A percentile compares a stretch with the other conserved stretches of the same genome.
These are phyloP conservation scores for Aphelocoma californica DNA, from an alignment of 2,797 vertebrate species.

Conservation along the genomic window DNA sequence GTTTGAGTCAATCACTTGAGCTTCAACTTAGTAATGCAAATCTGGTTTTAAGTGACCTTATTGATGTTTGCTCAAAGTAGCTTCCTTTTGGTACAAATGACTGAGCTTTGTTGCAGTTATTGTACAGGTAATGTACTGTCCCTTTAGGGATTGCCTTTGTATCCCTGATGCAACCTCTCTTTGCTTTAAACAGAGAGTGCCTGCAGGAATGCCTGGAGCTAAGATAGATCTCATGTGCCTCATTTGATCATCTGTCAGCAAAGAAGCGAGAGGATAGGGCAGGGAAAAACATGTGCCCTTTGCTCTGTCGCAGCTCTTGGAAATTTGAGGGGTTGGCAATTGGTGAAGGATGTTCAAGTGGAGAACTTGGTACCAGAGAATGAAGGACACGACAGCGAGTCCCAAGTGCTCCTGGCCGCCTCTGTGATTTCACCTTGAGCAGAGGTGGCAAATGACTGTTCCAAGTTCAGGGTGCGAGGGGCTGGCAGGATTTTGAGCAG, in stretches of 20 bases:
- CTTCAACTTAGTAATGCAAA: constrained; percentile 65
- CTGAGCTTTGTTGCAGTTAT: constrained; percentile 61
- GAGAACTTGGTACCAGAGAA: not conserved
- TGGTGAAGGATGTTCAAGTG: not conserved
- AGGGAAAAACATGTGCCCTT: not conserved
- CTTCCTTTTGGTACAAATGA: constrained; percentile 54
- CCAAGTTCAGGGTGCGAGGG: not conserved
- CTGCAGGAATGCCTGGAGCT: constrained; percentile 54
- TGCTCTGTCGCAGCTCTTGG: constrained; percentile 37
- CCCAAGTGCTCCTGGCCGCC: not conserved
- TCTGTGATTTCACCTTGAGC: not conserved
- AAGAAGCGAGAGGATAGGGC: not conserved
- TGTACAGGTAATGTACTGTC: constrained; percentile 40
- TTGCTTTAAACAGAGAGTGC: constrained; percentile 44
- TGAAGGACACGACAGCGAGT: not conserved
- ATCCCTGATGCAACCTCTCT: constrained; percentile 20
- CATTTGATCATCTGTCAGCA: constrained; percentile 46
- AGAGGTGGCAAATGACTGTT: not conserved
- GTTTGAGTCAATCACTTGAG: constrained; percentile 67
- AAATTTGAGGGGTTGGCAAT: not conserved
- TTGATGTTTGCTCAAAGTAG: constrained; percentile 71
- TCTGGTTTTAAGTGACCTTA: constrained; percentile 69
- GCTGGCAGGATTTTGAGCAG: not conserved
- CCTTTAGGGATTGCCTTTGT: constrained; percentile 35
- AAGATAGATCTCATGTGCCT: constrained; percentile 4